These are phyloP conservation scores for Rachycentron canadum DNA, from an alignment of 2,797 vertebrate species.

Conservation along the genomic window DNA sequence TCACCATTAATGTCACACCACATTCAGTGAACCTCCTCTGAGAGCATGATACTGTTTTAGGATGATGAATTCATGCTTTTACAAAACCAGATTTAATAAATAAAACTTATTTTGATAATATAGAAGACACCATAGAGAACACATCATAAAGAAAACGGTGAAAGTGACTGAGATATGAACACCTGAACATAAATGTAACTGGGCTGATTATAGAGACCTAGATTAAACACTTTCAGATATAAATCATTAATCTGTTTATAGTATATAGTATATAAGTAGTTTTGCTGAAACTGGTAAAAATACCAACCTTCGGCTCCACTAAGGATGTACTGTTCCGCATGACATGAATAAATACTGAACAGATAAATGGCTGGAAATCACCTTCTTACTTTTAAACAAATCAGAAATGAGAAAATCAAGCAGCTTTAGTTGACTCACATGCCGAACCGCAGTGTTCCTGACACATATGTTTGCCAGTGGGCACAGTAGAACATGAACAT, in stretches of 20 bases:
- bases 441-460: conserved; percentile 95
- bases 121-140: not conserved
- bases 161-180: not conserved
- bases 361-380: not conserved
- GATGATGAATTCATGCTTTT: not conserved
- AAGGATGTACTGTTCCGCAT: not conserved
- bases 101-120: no score
- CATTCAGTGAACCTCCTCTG: not conserved
- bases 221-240: conserved; percentile 1
- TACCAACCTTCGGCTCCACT: not conserved
- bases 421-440: conserved; percentile 89
- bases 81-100: not conserved
- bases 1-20: not conserved
- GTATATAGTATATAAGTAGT: not conserved
- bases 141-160: not conserved
- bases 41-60: not conserved
- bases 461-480: conserved; percentile 99
- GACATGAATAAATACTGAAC: not conserved
- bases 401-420: not conserved
- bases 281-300: not conserved
- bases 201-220: no score
- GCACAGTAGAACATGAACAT: conserved; percentile 99
- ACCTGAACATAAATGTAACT: not conserved
- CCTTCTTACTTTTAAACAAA: not conserved
- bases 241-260: not conserved